Percentiles rank a stretch among this genome's conserved stretches.
phyloP scores from a whole-genome alignment of 2,888 invertebrate species.

The Apotomis betuletana region DNA sequence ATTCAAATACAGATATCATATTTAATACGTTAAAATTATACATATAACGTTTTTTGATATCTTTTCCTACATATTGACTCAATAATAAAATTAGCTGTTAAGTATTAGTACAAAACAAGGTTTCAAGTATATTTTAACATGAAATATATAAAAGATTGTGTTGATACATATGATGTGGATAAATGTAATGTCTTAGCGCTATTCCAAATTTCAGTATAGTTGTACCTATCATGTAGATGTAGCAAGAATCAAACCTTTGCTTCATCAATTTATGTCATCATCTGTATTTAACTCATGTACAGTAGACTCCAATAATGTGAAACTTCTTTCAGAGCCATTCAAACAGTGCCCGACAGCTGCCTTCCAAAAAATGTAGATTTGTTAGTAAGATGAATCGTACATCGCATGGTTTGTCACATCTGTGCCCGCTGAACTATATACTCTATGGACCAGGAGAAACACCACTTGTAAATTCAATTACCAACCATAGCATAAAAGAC shows the following conservation, averaged over 20 bases:
- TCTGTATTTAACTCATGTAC: not conserved
- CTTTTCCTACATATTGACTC: too few relatives aligned
- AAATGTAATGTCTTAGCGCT: too few relatives aligned
- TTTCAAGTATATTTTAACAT: too few relatives aligned
- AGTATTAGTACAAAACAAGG: too few relatives aligned
- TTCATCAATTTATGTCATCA: not conserved
- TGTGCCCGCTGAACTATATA: slow-evolving; percentile 18
- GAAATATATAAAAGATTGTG: too few relatives aligned
- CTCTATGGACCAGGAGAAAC: not conserved
- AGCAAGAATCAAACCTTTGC: not conserved
- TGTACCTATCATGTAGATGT: not conserved
- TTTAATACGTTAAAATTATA: too few relatives aligned
- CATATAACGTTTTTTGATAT: too few relatives aligned
- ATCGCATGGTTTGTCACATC: slow-evolving; percentile 63
- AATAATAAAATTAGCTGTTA: too few relatives aligned
- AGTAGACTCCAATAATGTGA: slow-evolving; percentile 29
- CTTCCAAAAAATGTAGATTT: slow-evolving; percentile 83
- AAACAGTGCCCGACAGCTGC: slow-evolving; percentile 81
- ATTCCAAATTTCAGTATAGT: not conserved
- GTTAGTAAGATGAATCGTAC: slow-evolving; percentile 76
- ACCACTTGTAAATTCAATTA: not conserved
- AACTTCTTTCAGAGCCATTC: slow-evolving; percentile 78
- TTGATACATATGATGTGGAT: too few relatives aligned
- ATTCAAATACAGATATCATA: too few relatives aligned
- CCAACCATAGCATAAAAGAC: too few relatives aligned